These are phyloP conservation scores for Trichosurus vulpecula DNA, from an alignment of 2,797 vertebrate genomes.

Conservation along the genomic window DNA sequence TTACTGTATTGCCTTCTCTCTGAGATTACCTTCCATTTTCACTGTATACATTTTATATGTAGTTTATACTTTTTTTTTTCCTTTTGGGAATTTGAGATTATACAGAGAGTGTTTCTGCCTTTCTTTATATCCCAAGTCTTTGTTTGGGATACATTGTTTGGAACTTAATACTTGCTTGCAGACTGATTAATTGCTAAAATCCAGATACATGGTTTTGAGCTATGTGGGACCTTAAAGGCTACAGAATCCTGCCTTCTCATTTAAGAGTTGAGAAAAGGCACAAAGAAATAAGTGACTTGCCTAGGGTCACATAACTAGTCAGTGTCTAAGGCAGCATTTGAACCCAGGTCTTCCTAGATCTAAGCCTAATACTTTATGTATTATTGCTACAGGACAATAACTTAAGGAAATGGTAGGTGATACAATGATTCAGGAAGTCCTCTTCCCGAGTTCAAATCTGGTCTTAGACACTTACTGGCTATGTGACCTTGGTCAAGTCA, in stretches of 20 bases:
- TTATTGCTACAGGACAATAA: not conserved
- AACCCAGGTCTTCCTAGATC: not conserved
- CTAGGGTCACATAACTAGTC: not conserved
- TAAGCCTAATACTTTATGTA: not conserved
- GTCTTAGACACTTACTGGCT: not conserved
- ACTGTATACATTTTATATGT: not conserved
- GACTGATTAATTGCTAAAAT: not conserved
- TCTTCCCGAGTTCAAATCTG: not conserved
- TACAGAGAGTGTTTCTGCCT: not conserved
- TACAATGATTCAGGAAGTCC: not conserved
- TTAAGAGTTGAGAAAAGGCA: not conserved
- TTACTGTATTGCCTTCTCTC: not conserved
- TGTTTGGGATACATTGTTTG: not conserved
- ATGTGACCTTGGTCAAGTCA: not conserved
- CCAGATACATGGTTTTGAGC: not conserved
- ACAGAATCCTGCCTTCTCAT: not conserved
- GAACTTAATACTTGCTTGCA: not conserved
- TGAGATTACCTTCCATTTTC: not conserved
- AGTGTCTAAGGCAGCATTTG: not conserved
- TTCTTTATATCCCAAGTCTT: not conserved
- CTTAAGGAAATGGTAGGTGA: not conserved
- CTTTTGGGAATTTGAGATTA: not conserved
- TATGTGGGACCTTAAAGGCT: not conserved
- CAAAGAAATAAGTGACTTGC: not conserved
- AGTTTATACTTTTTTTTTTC: not conserved